Conservation (phyloP, 2,888 invertebrate species). For the Phymatocera aterrima region DNA sequence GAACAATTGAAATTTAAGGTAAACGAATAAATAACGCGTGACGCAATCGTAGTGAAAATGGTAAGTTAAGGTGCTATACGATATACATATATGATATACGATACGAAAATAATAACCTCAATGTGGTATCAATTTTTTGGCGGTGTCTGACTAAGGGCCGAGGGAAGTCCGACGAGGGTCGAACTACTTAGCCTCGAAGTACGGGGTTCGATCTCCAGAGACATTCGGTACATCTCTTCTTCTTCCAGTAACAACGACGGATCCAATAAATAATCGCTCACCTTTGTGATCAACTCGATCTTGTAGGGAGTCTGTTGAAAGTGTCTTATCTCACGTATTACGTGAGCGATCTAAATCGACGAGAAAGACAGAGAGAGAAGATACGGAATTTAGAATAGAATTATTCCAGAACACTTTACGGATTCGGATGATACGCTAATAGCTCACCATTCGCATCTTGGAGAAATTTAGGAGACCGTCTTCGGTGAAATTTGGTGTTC, state of each 20-base stretch:
- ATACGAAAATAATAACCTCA: background rate
- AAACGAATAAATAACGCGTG: too few species aligned
- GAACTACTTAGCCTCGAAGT: conserved; percentile 78
- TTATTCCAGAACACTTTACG: background rate
- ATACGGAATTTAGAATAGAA: background rate
- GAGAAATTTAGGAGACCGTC: conserved; percentile 94
- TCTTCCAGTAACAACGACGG: conserved; percentile 86
- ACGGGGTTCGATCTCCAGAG: conserved; percentile 90
- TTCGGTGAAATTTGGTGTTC: conserved; percentile 92
- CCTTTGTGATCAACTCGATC: conserved; percentile 90
- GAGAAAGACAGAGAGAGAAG: background rate
- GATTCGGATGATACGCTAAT: background rate
- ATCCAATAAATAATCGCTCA: conserved; percentile 88
- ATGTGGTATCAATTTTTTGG: conserved; percentile 40
- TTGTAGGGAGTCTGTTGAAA: conserved; percentile 95
- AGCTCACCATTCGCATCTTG: conserved; percentile 94
- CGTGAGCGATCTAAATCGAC: conserved; percentile 88
- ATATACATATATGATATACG: background rate
- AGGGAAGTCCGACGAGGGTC: conserved; percentile 63
- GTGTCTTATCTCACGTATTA: conserved; percentile 92
- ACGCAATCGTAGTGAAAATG: too few species aligned
- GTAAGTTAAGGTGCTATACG: background rate
- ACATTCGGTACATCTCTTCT: conserved; percentile 87
- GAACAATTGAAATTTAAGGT: too few species aligned
- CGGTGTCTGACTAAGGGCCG: conserved; percentile 57